phyloP scores from a whole-genome alignment of 2,113 vertebrate species.

The Noctilio leporinus region DNA sequence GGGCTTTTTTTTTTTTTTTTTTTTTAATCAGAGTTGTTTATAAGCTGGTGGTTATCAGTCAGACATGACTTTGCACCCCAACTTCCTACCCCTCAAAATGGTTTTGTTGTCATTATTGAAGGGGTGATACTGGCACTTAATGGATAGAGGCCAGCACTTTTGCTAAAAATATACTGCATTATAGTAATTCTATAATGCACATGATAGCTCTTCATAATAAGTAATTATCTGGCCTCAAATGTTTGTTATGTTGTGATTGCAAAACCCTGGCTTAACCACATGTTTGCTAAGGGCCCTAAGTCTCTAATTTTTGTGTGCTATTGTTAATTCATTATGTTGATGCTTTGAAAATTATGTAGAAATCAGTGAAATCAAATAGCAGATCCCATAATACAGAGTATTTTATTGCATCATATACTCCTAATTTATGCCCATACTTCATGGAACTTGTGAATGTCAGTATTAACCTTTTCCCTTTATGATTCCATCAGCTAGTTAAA shows the following conservation, averaged over 20 bases:
- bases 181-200: neutral
- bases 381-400: neutral
- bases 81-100: neutral
- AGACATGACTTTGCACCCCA: neutral
- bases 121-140: neutral
- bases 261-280: neutral
- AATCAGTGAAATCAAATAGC: neutral
- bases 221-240: neutral
- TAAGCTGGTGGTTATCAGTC: neutral
- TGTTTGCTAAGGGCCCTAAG: neutral
- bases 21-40: neutral
- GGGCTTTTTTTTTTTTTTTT: too few species aligned
- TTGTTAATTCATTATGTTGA: neutral
- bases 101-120: conserved; percentile 1
- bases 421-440: neutral
- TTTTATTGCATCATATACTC: neutral
- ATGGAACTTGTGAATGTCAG: neutral
- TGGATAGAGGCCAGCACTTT: neutral
- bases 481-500: neutral
- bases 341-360: neutral
- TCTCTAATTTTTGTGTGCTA: neutral
- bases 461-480: conserved; percentile 13
- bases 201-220: neutral
- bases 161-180: neutral
- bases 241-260: neutral